A percentile compares a stretch with the other conserved stretches of the same genome.
Conservation (phyloP, 2,797 vertebrate species). For the Mus caroli region DNA sequence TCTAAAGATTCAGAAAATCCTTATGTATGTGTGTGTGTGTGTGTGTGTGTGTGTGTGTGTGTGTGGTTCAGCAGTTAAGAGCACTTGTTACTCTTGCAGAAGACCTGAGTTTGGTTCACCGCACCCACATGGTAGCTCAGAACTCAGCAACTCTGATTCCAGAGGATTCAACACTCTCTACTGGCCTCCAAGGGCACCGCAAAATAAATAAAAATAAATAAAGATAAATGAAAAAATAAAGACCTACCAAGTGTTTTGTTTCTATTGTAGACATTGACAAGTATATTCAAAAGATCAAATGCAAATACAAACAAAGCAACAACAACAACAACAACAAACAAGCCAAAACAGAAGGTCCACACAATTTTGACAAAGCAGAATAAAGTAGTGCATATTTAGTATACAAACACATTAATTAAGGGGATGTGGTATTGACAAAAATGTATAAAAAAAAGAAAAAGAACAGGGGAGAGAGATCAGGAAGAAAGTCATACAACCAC, state of each 20-base stretch:
- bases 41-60: too few species aligned
- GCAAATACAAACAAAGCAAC: not conserved
- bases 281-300: not conserved
- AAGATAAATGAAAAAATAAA: not conserved
- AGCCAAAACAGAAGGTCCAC: not conserved
- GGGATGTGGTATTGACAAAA: not conserved
- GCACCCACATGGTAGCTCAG: not conserved
- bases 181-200: too few species aligned
- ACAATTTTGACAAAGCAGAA: conserved; percentile 13
- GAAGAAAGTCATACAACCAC: not conserved
- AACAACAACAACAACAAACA: not conserved
- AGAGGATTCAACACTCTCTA: not conserved
- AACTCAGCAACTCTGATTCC: not conserved
- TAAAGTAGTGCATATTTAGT: not conserved
- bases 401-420: not conserved
- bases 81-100: not conserved
- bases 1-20: not conserved
- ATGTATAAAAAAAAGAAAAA: not conserved
- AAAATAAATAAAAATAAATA: not conserved
- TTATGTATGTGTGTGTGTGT: too few species aligned
- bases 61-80: not conserved
- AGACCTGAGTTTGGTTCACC: not conserved
- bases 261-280: not conserved
- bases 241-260: not conserved
- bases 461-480: not conserved